Base-by-base conservation (phyloP, 2,888 invertebrate genomes). In the Xestia ashworthii region DNA sequence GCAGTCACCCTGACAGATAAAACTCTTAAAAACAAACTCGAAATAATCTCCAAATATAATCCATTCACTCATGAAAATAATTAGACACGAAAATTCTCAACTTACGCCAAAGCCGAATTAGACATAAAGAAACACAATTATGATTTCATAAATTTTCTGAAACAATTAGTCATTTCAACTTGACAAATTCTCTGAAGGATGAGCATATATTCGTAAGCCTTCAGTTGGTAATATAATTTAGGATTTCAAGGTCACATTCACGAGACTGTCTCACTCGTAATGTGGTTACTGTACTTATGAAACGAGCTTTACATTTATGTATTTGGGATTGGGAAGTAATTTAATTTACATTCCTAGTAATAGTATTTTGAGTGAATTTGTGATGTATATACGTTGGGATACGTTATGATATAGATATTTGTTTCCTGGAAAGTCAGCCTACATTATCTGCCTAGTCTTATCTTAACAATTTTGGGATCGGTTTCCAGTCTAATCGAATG, bases 111-210 rank as follows among this genome's bases (percentile, higher is more conserved):
- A 80, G 64, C 65, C 22, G 22, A 50, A 80, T 53, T 25, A 46
- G 46, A 53, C 70, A 14, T 66, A 82, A 66, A 71, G 66, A 81
- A 66, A 81, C 12, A 67, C 41, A 82, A 70, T 80, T 76, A 70
- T 46, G 71, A 82, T 80, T 55, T 64, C 41, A 55, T 48, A 32
- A 9, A 68, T 81, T 81, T 69, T 78, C 78, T 58, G 12, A 68
- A 82, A 82, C 72, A 82, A 82, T 81, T 82, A 81, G 50, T 81
- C 62, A 81, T 64, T 55, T 60, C 5, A 46, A 82, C 46, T 82
- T 82, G 69, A 69, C 69, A 58, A 70, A 1, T 25, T 82, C 48
- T 58, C 38, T 16, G 48, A 25, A 50, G 64, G 69, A 82, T 64
- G 25, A 65, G 82, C 48, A 14, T 58, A 74, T 62, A 67, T 62